A percentile compares a stretch with the other conserved stretches of the same genome.
Conservation (phyloP, 2,888 invertebrate species). For the Zonitis immaculata region DNA sequence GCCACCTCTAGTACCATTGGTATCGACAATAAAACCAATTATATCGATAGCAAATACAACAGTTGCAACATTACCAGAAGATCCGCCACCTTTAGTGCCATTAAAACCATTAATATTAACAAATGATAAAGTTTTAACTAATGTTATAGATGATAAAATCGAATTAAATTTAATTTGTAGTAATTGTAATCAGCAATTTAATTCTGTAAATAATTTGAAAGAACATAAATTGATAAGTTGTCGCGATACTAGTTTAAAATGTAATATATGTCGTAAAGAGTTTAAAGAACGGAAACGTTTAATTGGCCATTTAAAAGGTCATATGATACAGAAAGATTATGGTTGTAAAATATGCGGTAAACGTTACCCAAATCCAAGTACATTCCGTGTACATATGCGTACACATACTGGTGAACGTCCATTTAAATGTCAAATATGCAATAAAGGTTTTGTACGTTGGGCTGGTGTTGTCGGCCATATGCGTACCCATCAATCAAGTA, state of each 20-base stretch:
- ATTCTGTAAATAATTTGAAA: conserved; percentile 31
- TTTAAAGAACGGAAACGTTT: conserved; percentile 41
- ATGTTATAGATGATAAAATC: conserved; percentile 27
- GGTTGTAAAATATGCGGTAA: conserved; percentile 46
- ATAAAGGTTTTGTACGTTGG: conserved; percentile 44
- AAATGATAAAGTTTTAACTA: conserved; percentile 17
- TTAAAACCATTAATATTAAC: conserved; percentile 34
- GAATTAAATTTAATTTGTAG: conserved; percentile 34
- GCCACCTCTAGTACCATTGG: conserved; percentile 42
- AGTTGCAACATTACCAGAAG: conserved; percentile 25
- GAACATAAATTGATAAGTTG: conserved; percentile 36
- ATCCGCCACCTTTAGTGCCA: conserved; percentile 43
- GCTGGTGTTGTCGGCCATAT: conserved; percentile 44
- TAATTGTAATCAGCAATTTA: conserved; percentile 36
- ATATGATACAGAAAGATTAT: conserved; percentile 44
- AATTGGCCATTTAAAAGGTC: conserved; percentile 43
- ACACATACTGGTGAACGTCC: conserved; percentile 53
- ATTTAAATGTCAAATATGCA: conserved; percentile 43
- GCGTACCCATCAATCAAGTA: conserved; percentile 40
- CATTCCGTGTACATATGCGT: conserved; percentile 56
- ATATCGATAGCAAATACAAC: not conserved
- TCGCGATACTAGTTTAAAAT: conserved; percentile 33
- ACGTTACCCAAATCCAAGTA: conserved; percentile 45
- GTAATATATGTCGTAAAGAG: conserved; percentile 43
- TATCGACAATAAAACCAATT: conserved; percentile 20